Conservation (phyloP, 2,888 invertebrate genomes). For the Microdon myrmicae region DNA sequence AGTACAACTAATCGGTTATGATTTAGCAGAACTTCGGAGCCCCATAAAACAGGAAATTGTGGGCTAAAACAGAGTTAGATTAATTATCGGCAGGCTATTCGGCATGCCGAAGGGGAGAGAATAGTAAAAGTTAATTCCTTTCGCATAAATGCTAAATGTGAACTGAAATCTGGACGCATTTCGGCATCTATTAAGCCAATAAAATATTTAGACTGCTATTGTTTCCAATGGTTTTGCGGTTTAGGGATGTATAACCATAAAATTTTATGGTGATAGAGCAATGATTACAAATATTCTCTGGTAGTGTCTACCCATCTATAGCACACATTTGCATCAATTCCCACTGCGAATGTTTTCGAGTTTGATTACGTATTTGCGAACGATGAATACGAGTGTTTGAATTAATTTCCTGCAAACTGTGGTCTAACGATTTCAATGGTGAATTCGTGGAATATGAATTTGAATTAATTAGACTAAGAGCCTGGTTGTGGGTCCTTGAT, state of each 20-base stretch:
- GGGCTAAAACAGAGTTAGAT: conserved; percentile 19
- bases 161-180: background rate
- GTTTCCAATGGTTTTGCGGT: conserved; percentile 27
- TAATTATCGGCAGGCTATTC: conserved; percentile 16
- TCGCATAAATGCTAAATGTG: conserved; percentile 19
- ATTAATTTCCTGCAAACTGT: too few species aligned
- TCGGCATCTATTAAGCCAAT: conserved; percentile 33
- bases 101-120: conserved; percentile 7
- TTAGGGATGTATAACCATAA: conserved; percentile 34
- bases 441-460: too few species aligned
- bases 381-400: too few species aligned
- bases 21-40: conserved; percentile 25
- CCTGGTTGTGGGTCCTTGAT: too few species aligned
- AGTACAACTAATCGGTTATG: conserved; percentile 21
- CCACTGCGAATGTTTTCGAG: background rate
- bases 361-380: too few species aligned
- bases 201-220: conserved; percentile 41
- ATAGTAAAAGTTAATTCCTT: conserved; percentile 28
- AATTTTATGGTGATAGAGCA: conserved; percentile 38
- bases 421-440: too few species aligned
- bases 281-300: conserved; percentile 37
- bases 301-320: conserved; percentile 9
- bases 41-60: conserved; percentile 21
- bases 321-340: conserved; percentile 27
- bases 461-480: too few species aligned